phyloP scores from a whole-genome alignment of 1,140 invertebrate genomes.

The Platorchestia sp. region DNA sequence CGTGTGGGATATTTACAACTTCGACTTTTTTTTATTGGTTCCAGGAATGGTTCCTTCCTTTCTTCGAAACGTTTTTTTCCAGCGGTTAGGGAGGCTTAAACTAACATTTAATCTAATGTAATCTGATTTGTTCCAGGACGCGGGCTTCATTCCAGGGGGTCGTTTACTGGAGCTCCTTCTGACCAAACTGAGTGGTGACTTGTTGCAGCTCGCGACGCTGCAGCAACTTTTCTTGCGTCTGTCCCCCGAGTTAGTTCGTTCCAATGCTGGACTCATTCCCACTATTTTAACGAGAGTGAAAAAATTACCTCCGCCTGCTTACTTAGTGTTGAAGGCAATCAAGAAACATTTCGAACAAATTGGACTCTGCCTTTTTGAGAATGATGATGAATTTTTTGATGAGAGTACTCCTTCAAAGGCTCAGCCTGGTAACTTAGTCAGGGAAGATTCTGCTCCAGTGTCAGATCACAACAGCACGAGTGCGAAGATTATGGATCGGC shows the following conservation, averaged over 20 bases:
- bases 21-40: too few species aligned
- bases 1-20: too few species aligned
- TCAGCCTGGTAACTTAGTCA: not conserved
- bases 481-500: not conserved
- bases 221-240: conserved; percentile 11
- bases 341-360: not conserved
- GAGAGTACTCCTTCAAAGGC: not conserved
- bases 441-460: not conserved
- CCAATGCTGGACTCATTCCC: not conserved
- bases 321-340: not conserved
- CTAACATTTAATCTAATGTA: too few species aligned
- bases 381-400: not conserved
- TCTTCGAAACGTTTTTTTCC: too few species aligned
- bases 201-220: not conserved
- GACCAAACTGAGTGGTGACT: not conserved
- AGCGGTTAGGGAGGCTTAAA: too few species aligned
- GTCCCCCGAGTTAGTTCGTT: not conserved
- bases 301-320: not conserved
- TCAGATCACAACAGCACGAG: not conserved
- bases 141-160: not conserved
- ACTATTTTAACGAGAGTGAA: not conserved
- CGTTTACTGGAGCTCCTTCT: not conserved
- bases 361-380: not conserved
- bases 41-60: too few species aligned
- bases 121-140: not conserved